phyloP scores from a whole-genome alignment of 2,113 vertebrate genomes.

The Macquaria australasica region DNA sequence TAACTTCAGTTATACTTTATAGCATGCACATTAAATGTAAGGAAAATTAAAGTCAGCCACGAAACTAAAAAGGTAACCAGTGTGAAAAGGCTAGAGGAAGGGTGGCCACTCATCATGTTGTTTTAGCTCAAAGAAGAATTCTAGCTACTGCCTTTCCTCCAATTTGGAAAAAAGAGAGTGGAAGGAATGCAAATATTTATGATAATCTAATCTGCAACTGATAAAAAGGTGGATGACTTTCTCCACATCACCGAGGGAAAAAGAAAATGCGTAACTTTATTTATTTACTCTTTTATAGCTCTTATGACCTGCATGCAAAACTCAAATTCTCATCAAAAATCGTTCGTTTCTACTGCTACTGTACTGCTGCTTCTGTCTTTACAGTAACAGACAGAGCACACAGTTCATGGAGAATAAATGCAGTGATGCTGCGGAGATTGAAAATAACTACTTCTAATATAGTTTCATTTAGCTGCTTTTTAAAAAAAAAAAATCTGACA shows the following conservation, averaged over 20 bases:
- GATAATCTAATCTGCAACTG: constrained; percentile 7
- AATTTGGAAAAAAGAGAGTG: background rate
- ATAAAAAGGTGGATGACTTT: constrained; percentile 2
- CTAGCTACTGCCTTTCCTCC: background rate
- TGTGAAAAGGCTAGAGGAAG: background rate
- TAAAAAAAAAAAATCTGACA: background rate
- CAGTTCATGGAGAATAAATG: background rate
- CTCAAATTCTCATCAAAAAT: background rate
- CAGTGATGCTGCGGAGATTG: background rate
- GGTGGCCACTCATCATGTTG: background rate
- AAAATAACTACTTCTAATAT: background rate
- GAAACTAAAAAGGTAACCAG: background rate
- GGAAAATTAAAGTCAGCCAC: background rate
- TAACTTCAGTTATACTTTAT: background rate
- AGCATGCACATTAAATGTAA: background rate
- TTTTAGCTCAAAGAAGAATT: background rate
- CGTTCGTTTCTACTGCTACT: background rate
- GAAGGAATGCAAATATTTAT: constrained; percentile 12
- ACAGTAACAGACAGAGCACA: background rate
- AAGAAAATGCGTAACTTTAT: background rate
- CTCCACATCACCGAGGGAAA: background rate
- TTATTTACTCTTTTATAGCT: background rate
- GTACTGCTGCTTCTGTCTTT: background rate
- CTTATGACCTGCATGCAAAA: background rate
- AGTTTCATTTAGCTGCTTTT: constrained; percentile 4